Percentiles rank a stretch among this genome's conserved stretches.
phyloP scores from a whole-genome alignment of 1,140 invertebrate species.

The Bombyx mori region DNA sequence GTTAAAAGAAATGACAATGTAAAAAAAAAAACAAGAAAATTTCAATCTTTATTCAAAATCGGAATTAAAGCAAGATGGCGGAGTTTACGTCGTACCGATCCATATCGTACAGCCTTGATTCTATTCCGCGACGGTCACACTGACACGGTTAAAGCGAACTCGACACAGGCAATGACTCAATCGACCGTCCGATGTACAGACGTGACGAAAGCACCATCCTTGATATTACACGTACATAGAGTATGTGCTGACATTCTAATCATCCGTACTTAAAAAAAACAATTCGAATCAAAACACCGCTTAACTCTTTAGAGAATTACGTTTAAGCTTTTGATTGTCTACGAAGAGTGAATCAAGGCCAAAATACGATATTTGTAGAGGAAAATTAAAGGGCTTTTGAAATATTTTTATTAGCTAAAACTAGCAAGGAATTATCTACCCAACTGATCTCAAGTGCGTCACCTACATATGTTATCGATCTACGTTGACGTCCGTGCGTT shows the following conservation, averaged over 20 bases:
- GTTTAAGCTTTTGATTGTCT: no score
- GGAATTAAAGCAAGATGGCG: constrained; percentile 10
- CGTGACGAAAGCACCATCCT: constrained; percentile 47
- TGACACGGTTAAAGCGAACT: constrained; percentile 45
- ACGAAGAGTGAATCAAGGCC: no score
- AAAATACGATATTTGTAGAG: no score
- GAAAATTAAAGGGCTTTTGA: no score
- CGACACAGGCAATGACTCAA: constrained; percentile 46
- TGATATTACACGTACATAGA: constrained; percentile 26
- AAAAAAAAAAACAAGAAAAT: constrained; percentile 1
- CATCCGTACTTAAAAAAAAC: constrained; percentile 3
- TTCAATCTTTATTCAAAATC: constrained; percentile 3
- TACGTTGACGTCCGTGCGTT: no score
- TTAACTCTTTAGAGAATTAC: no score
- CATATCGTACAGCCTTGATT: constrained; percentile 42
- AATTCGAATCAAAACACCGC: background rate
- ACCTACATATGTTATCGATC: no score
- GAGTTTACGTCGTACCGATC: constrained; percentile 21
- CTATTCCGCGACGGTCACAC: constrained; percentile 51
- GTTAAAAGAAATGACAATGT: background rate
- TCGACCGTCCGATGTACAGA: constrained; percentile 20
- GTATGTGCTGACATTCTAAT: constrained; percentile 28
- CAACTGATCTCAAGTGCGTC: no score
- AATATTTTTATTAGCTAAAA: no score
- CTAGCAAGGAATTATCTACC: no score